Percentiles rank a stretch among this genome's conserved stretches.
Conservation (phyloP, 2,888 invertebrate species). For the Saturnia pavonia region DNA sequence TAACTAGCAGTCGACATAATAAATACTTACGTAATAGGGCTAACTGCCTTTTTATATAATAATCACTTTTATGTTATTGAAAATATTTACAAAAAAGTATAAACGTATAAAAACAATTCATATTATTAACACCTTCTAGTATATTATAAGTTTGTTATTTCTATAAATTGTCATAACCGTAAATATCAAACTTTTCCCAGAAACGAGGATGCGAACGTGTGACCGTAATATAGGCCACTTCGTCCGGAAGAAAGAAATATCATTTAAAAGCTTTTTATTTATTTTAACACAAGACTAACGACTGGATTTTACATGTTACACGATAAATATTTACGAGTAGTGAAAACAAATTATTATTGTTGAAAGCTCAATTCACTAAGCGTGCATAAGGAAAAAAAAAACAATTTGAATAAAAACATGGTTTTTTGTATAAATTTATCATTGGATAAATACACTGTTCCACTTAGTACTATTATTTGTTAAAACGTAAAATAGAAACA, state of each 20-base stretch:
- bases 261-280: not conserved
- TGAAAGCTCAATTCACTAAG: constrained; percentile 5
- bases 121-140: not conserved
- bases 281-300: not conserved
- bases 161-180: constrained; percentile 64
- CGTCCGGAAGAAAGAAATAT: constrained; percentile 42
- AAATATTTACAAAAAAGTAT: too few relatives aligned
- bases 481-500: constrained; percentile 13
- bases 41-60: too few relatives aligned
- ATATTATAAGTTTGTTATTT: constrained; percentile 42
- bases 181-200: constrained; percentile 61
- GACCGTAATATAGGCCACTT: constrained; percentile 58
- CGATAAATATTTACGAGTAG: constrained; percentile 4
- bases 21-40: too few relatives aligned
- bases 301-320: constrained; percentile 7
- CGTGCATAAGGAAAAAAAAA: constrained; percentile 5
- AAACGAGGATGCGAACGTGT: constrained; percentile 60
- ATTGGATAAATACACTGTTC: constrained; percentile 7
- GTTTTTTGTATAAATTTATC: not conserved
- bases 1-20: too few relatives aligned
- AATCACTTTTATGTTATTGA: too few relatives aligned
- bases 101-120: too few relatives aligned
- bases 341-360: constrained; percentile 11
- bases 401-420: constrained; percentile 12
- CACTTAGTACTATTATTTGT: not conserved